Conservation (phyloP, 2,797 vertebrate genomes). For the Tapera naevia region DNA sequence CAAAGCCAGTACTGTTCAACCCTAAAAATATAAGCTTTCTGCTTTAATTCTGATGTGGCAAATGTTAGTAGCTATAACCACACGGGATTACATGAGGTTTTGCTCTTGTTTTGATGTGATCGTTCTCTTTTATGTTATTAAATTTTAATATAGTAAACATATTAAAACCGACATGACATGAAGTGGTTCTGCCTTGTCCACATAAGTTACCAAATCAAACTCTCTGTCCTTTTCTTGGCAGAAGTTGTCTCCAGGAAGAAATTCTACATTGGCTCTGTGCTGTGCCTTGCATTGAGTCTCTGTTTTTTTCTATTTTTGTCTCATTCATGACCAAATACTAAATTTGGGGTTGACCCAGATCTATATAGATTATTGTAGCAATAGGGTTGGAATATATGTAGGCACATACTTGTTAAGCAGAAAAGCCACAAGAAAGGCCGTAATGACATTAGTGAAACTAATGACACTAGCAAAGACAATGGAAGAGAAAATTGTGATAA, state of each 20-base stretch:
- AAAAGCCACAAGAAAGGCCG: background rate
- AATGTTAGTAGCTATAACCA: background rate
- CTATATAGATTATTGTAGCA: background rate
- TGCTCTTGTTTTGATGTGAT: background rate
- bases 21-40: background rate
- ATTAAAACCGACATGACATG: background rate
- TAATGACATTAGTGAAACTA: background rate
- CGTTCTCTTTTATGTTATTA: background rate
- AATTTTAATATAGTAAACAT: background rate
- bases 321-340: background rate
- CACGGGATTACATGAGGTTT: background rate
- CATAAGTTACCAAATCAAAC: rapidly evolving
- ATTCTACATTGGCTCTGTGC: background rate
- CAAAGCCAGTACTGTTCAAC: background rate
- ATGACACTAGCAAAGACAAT: background rate
- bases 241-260: background rate
- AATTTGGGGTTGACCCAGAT: background rate
- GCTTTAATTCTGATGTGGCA: background rate
- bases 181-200: background rate
- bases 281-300: background rate
- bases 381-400: background rate
- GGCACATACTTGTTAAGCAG: background rate
- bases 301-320: background rate
- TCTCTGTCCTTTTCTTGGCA: background rate
- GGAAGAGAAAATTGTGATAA: background rate